Conservation (phyloP, 2,888 invertebrate genomes). For the Dasysyrphus tricinctus region DNA sequence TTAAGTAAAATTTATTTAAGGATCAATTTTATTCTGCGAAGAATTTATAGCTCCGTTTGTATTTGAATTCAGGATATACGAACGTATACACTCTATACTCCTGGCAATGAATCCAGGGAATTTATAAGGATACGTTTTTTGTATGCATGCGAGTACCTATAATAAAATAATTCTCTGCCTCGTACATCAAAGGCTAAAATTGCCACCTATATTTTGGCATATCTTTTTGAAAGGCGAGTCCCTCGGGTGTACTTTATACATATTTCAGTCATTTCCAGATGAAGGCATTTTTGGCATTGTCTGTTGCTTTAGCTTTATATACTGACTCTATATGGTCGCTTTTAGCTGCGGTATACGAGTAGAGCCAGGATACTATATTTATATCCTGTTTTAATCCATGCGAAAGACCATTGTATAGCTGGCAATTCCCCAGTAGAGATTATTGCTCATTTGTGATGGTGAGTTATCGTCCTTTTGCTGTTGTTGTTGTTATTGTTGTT, state of each 20-base stretch:
- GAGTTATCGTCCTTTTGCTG: slow-evolving; percentile 44
- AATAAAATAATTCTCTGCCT: slow-evolving; percentile 7
- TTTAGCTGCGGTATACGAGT: background rate
- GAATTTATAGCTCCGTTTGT: slow-evolving; percentile 56
- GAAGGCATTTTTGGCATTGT: slow-evolving; percentile 54
- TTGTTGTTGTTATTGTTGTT: slow-evolving; percentile 3
- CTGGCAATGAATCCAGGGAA: slow-evolving; percentile 13
- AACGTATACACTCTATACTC: background rate
- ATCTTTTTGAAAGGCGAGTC: slow-evolving; percentile 13
- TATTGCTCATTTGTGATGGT: slow-evolving; percentile 65
- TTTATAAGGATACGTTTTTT: slow-evolving; percentile 29
- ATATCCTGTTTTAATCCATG: slow-evolving; percentile 16
- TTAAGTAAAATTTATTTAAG: slow-evolving; percentile 69
- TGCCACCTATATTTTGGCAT: slow-evolving; percentile 24
- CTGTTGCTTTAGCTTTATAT: slow-evolving; percentile 1
- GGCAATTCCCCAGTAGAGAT: slow-evolving; percentile 42
- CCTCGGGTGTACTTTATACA: slow-evolving; percentile 6
- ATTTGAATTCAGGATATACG: slow-evolving; percentile 4
- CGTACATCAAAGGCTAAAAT: slow-evolving; percentile 29
- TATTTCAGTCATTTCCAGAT: slow-evolving; percentile 60
- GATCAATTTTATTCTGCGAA: slow-evolving; percentile 65
- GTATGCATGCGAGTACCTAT: background rate
- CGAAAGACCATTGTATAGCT: background rate
- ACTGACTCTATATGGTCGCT: background rate
- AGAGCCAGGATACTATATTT: no score